Base-by-base conservation (phyloP, 2,113 vertebrate genomes). In the Aphelocoma coerulescens region DNA sequence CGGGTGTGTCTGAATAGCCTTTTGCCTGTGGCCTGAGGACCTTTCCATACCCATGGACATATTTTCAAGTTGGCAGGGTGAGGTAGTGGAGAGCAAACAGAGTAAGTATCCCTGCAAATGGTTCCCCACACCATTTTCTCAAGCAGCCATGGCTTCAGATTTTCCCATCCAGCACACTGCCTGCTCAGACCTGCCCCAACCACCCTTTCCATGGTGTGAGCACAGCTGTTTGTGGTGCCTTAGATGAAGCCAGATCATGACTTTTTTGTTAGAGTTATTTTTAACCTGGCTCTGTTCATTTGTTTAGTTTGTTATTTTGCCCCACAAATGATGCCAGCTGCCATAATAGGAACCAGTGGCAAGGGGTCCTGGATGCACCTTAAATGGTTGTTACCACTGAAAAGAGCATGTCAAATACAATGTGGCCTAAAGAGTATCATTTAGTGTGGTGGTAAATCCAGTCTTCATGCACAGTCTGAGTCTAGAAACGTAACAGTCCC, bases 171-270 rank as follows among this genome's bases (percentile, higher is more conserved):
- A 33, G 35, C 5, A 0, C 1, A 2, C 30, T 92, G 86, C 89
- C 52, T 95, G 94, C 89, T 91, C 73, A 89, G 80, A 93, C 83
- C 48, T 97, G 91, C 65, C 86, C 77, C 43, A 88, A 28, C 62
- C 62, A 69, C 74, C 37, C 27, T 67, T 84, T 62, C 26, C 35
- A 37, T 0, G 0, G 10, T 28, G 30, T 44, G 74, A 90, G 49
- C 71, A 79, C 67, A 86, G 71, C 71, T 93, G 72, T 58, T 51
- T 71, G 46, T 66, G 78, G 22, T 88, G 67, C 72, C 58, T 66
- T 59, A 61, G 67, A 62, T 62, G 63, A 83, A 93, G 41, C 15
- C 62, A 73, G 71, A 37, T 76, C 5, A 13, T n/a, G 3, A 33
- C 7, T 39, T 72, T 81, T 73, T 51, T 30, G 15, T 51, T 61